Base-by-base conservation (phyloP, 2,113 vertebrate species). In the Sylvietta virens region DNA sequence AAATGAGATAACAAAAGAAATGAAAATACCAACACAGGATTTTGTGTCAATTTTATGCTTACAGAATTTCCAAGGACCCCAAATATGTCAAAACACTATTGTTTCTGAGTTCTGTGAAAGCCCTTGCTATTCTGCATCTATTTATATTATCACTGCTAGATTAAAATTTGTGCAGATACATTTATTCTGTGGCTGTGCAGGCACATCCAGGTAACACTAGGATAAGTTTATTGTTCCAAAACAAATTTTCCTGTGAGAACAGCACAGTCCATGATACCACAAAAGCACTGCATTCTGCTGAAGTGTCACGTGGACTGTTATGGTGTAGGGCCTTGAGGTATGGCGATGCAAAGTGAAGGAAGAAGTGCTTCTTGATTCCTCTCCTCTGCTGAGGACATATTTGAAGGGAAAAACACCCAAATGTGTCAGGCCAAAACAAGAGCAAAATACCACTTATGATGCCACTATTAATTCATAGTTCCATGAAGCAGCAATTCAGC, bases 241-340 rank as follows among this genome's bases (percentile, higher is more conserved):
- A 65, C 24, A 53, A 72, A 20, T 42, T 77, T 7, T 65, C 2
- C 30, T 58, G 14, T 62, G 51, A 54, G 30, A 88, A 37, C 6
- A 72, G 1, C 21, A 42, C 0, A 0, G 9, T 20, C 7, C 13
- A 15, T 1, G 1, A 6, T 37, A 11, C 7, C 11, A 30, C 7
- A 40, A 54, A 88, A 73, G 1, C 13, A 30, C 20, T 66, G 5
- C 13, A 9, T 67, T 71, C 48, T 33, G 40, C 14, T 76, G 44
- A 65, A 69, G 13, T 1, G 2, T 39, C 16, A 31, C 0, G 0
- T 15, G 15, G 33, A 28, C 8, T 35, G 1, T 9, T n/a, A 27
- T 4, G 35, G 6, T 57, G 20, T 47, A 2, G 2, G 31, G 23
- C 39, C 9, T 65, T 7, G 3, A 62, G 72, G 7, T 31, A 7